Evolutionary conservation across 2,113 vertebrate species (phyloP).

Genomic region (Echinops telfairi): DNA sequence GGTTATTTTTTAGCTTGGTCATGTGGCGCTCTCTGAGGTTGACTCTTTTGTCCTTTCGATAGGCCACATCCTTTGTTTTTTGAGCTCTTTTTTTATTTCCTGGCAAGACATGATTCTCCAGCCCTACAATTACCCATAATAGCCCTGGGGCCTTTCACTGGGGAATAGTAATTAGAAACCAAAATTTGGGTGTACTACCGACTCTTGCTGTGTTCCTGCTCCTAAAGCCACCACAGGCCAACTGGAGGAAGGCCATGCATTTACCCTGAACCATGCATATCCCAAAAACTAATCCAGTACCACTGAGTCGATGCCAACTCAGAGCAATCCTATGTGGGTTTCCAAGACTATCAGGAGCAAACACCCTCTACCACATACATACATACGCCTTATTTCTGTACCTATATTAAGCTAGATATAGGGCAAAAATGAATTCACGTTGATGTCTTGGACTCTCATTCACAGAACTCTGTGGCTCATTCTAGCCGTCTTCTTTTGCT

Average conservation of each 20-base stretch:
- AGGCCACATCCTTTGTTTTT: constrained; percentile 37
- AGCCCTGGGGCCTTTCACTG: constrained; percentile 12
- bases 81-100: constrained; percentile 56
- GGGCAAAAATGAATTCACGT: background rate
- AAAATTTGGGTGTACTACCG: background rate
- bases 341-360: too few species aligned
- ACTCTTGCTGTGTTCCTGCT: background rate
- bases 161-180: constrained; percentile 21
- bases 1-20: background rate
- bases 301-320: too few species aligned
- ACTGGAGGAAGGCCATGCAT: constrained; percentile 2
- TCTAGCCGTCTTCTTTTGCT: background rate
- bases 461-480: background rate
- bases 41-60: background rate
- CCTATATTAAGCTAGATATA: background rate
- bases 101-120: constrained; percentile 14
- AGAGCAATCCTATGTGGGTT: too few species aligned
- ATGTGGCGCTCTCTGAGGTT: constrained; percentile 28
- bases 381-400: background rate
- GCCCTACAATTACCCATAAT: constrained; percentile 7
- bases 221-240: background rate
- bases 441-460: background rate
- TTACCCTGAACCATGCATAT: background rate
- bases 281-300: too few species aligned
- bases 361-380: background rate